Percentiles rank a stretch among this genome's conserved stretches.
phyloP scores from a whole-genome alignment of 1,140 invertebrate species.

The Octopus bimaculoides region DNA sequence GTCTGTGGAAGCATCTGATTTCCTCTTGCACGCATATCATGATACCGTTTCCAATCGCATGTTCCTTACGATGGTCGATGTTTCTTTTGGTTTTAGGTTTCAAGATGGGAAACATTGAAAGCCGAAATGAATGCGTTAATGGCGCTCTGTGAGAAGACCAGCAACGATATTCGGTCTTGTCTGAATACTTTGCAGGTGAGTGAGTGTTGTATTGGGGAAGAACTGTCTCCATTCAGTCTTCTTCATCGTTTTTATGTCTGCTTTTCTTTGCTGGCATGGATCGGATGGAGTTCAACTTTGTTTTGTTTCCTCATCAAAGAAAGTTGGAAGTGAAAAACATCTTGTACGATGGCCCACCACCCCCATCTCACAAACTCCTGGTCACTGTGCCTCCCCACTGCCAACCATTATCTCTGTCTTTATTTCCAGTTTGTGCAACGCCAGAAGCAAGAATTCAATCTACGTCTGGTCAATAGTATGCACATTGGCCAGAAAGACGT shows the following conservation, averaged over 20 bases:
- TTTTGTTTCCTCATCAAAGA: too few species aligned
- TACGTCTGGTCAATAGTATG: slow-evolving; percentile 68
- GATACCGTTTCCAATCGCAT: too few species aligned
- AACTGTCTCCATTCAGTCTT: not conserved
- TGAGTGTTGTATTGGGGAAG: not conserved
- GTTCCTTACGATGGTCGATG: too few species aligned
- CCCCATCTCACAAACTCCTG: too few species aligned
- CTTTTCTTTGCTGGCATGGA: too few species aligned
- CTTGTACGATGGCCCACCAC: too few species aligned
- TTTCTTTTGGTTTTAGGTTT: slow-evolving; percentile 63
- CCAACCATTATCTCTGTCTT: not conserved
- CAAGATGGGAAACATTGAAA: slow-evolving; percentile 67
- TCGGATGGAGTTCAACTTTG: too few species aligned
- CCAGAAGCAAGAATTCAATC: slow-evolving; percentile 61
- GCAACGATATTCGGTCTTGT: slow-evolving; percentile 86
- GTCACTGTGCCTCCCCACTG: too few species aligned
- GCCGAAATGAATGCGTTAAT: slow-evolving; percentile 71
- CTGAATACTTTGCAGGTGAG: slow-evolving; percentile 74
- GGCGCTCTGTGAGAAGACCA: slow-evolving; percentile 75
- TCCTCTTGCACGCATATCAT: too few species aligned
- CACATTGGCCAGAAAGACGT: slow-evolving; percentile 83
- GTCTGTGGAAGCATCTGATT: too few species aligned
- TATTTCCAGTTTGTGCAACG: slow-evolving; percentile 64
- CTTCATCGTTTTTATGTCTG: too few species aligned
- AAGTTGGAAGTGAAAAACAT: too few species aligned